phyloP scores from a whole-genome alignment of 2,113 vertebrate genomes.

The Nothocercus julius region DNA sequence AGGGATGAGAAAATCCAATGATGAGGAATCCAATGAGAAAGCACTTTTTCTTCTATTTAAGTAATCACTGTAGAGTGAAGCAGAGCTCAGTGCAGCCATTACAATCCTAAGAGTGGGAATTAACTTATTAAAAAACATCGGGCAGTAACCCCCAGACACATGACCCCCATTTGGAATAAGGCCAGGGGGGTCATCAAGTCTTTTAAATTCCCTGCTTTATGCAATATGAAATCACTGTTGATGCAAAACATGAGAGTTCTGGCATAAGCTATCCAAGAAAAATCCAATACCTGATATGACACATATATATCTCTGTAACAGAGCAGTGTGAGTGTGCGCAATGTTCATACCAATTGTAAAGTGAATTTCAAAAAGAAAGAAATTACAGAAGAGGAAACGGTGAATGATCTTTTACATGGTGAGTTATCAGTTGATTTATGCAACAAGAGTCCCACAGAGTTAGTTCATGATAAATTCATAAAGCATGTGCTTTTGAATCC shows the following conservation, averaged over 20 bases:
- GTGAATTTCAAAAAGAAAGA: not conserved
- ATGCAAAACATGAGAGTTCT: constrained; percentile 47
- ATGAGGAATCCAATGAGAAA: not conserved
- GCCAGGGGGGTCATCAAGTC: constrained; percentile 39
- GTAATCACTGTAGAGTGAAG: not conserved
- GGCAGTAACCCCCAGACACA: constrained; percentile 18
- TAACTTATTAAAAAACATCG: constrained; percentile 46
- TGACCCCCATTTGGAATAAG: not conserved
- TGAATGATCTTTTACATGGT: constrained; percentile 42
- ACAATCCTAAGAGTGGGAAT: constrained; percentile 33
- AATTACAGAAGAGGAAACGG: not conserved
- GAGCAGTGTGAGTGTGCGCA: not conserved
- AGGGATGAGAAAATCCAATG: not conserved
- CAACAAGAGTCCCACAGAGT: constrained; percentile 27
- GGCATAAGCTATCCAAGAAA: constrained; percentile 47
- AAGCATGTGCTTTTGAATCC: constrained; percentile 20
- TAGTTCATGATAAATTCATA: constrained; percentile 59
- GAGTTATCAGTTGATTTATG: constrained; percentile 42
- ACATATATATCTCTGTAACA: not conserved
- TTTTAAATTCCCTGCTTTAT: constrained; percentile 40
- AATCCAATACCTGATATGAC: not conserved
- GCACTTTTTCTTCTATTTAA: constrained; percentile 20
- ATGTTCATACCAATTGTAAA: not conserved
- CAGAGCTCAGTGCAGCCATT: constrained; percentile 24
- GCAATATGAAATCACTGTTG: constrained; percentile 48